These are phyloP conservation scores for Anoplophora glabripennis DNA, from an alignment of 1,140 invertebrate species.

Conservation along the genomic window DNA sequence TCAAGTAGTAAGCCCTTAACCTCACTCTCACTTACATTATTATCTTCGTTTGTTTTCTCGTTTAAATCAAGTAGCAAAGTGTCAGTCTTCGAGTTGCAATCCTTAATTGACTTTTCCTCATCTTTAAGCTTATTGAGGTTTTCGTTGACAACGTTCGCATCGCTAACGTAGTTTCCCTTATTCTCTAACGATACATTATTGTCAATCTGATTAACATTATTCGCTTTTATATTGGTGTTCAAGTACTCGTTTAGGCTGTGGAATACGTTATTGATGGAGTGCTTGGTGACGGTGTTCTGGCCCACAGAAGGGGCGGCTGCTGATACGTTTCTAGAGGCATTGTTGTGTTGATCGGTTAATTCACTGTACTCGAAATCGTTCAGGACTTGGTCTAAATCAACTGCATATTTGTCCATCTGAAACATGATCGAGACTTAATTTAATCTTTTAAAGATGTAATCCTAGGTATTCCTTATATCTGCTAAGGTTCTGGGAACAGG, in stretches of 20 bases:
- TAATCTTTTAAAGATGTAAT: not conserved
- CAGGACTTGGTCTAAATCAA: conserved; percentile 83
- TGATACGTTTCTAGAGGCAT: not conserved
- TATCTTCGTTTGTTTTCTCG: not conserved
- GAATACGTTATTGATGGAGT: conserved; percentile 60
- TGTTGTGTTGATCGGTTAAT: conserved; percentile 32
- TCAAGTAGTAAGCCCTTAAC: not conserved
- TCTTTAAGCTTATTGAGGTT: not conserved
- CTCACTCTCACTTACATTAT: not conserved
- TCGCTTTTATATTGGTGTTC: conserved; percentile 48
- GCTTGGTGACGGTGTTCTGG: conserved; percentile 40
- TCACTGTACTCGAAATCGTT: conserved; percentile 82
- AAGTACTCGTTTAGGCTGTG: conserved; percentile 64
- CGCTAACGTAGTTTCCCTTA: not conserved
- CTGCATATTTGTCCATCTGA: conserved; percentile 50
- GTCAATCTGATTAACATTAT: not conserved
- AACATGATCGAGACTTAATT: conserved; percentile 1
- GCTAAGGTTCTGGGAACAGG: too few relatives aligned
- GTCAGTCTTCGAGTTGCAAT: not conserved
- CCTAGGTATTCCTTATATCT: too few relatives aligned
- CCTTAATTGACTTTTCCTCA: not conserved
- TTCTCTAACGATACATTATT: not conserved
- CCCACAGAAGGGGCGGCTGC: conserved; percentile 14
- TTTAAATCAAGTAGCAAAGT: not conserved
- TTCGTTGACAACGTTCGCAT: not conserved